Percentiles rank a stretch among this genome's conserved stretches.
phyloP scores from a whole-genome alignment of 2,888 invertebrate species.

The Adineta ricciae region DNA sequence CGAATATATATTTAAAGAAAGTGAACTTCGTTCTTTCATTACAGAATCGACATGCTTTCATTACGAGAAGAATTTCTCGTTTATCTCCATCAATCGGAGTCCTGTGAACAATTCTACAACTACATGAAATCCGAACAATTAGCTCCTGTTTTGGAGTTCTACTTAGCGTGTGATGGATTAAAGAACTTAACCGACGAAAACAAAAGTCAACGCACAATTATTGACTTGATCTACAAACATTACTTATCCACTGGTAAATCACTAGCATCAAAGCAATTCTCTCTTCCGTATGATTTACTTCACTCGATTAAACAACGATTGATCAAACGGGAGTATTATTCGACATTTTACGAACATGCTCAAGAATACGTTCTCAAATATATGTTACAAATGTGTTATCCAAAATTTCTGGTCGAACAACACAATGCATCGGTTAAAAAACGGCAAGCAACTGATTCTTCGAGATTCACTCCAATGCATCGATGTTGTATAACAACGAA shows the following conservation, averaged over 20 bases:
- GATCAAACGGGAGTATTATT: neutral
- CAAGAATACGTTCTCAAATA: slow-evolving; percentile 16
- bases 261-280: neutral
- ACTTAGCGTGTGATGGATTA: neutral
- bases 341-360: neutral
- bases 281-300: neutral
- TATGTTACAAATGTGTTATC: slow-evolving; percentile 23
- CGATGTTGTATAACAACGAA: neutral
- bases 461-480: neutral
- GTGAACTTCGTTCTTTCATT: neutral
- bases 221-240: neutral
- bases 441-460: neutral
- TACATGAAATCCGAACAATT: neutral
- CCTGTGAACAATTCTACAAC: neutral
- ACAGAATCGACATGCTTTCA: neutral
- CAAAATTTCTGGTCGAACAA: neutral
- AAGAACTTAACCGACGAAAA: neutral
- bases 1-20: too few species aligned
- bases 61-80: neutral
- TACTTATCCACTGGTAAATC: neutral
- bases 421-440: neutral
- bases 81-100: neutral
- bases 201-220: neutral
- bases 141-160: neutral
- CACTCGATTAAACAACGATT: neutral